Evolutionary conservation across 2,888 invertebrate genomes (phyloP).

Genomic region (Melanargia galathea): DNA sequence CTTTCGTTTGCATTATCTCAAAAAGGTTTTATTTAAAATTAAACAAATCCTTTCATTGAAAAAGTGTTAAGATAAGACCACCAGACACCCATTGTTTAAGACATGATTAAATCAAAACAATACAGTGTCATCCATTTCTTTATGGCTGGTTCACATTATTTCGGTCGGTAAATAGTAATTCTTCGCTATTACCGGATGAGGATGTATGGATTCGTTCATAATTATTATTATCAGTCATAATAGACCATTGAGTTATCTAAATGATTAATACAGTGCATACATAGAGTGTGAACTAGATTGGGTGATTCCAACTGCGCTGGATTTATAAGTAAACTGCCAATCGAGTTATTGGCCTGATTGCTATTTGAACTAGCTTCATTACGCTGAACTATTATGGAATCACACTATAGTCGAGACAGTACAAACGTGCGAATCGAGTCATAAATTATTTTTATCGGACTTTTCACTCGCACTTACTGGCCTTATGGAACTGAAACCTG

Average conservation of each 20-base stretch:
- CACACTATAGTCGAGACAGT: too few species aligned
- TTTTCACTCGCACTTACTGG: too few species aligned
- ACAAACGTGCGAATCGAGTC: too few species aligned
- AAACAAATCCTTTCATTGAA: constrained; percentile 6
- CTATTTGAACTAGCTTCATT: too few species aligned
- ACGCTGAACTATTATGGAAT: too few species aligned
- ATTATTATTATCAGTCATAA: not conserved
- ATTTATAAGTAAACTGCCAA: too few species aligned
- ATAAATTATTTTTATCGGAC: too few species aligned
- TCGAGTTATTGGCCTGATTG: too few species aligned
- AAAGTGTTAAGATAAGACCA: constrained; percentile 8
- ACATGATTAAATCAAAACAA: constrained; percentile 19
- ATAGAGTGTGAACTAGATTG: too few species aligned
- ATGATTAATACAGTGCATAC: not conserved
- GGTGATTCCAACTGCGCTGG: too few species aligned
- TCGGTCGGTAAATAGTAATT: not conserved
- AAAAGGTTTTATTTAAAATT: constrained; percentile 7
- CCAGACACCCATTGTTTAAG: constrained; percentile 4
- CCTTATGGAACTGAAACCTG: too few species aligned
- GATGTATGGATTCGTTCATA: not conserved
- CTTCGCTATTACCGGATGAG: not conserved
- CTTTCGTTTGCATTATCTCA: not conserved
- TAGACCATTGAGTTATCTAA: not conserved
- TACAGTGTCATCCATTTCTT: constrained; percentile 8
- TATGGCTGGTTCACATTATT: not conserved